These are phyloP conservation scores for Etheostoma perlongum DNA, from an alignment of 2,797 vertebrate species.

Conservation along the genomic window DNA sequence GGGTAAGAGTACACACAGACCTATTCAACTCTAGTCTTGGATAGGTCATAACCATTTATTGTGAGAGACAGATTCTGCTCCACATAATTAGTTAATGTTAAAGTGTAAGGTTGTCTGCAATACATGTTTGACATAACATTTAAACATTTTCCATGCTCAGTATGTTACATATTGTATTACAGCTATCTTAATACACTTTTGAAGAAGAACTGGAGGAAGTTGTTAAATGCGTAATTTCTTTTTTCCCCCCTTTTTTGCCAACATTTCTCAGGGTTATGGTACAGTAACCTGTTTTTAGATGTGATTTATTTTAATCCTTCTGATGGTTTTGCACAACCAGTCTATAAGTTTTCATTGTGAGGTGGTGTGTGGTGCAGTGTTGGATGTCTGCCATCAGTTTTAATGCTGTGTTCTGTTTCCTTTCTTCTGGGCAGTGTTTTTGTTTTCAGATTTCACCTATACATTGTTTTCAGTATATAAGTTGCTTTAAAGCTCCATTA, in stretches of 20 bases:
- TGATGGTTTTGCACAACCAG: conserved; percentile 7
- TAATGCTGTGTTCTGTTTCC: conserved; percentile 26
- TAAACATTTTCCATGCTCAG: conserved; percentile 13
- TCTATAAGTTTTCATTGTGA: conserved; percentile 27
- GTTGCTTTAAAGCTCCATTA: conserved; percentile 30
- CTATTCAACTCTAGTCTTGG: conserved; percentile 5
- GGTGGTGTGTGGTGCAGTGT: conserved; percentile 52
- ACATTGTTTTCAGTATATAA: not conserved
- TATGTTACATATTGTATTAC: not conserved
- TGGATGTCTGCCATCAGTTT: conserved; percentile 26
- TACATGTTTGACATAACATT: conserved; percentile 14
- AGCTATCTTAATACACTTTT: not conserved
- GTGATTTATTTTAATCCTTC: conserved; percentile 45
- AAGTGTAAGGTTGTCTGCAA: conserved; percentile 1
- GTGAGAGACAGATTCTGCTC: not conserved
- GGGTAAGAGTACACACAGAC: conserved; percentile 83
- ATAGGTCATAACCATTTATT: conserved; percentile 3
- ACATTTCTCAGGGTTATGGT: conserved; percentile 79
- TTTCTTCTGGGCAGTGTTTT: not conserved
- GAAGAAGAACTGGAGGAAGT: not conserved
- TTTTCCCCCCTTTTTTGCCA: conserved; percentile 62
- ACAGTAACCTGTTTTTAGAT: conserved; percentile 70
- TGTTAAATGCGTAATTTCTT: conserved; percentile 46
- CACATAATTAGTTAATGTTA: not conserved
- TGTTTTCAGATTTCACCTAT: conserved; percentile 1